phyloP scores from a whole-genome alignment of 2,113 vertebrate genomes.

The Lipophrys pholis region DNA sequence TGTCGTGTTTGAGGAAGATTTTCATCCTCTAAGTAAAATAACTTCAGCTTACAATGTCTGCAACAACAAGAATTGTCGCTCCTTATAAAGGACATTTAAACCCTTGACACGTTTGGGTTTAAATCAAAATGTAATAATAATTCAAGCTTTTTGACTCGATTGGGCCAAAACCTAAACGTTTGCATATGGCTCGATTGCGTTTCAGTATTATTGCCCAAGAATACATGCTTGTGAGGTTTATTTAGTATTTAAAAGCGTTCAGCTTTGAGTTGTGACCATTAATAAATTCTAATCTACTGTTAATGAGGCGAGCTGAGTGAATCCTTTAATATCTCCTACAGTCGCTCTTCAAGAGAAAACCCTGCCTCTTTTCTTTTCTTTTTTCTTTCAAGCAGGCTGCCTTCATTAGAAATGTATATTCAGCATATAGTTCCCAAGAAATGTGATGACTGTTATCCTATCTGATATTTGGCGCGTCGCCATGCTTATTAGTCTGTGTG shows the following conservation, averaged over 20 bases:
- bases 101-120: neutral
- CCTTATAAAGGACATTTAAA: neutral
- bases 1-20: too few species aligned
- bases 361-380: neutral
- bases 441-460: constrained; percentile 14
- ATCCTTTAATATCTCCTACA: constrained; percentile 8
- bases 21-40: too few species aligned
- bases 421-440: constrained; percentile 44
- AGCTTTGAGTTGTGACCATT: constrained; percentile 1
- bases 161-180: neutral
- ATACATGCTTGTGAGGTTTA: neutral
- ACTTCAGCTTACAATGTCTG: neutral
- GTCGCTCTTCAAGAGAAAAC: neutral
- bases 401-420: constrained; percentile 42
- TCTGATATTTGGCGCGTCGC: constrained; percentile 51
- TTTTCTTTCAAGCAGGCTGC: constrained; percentile 18
- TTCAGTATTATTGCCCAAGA: neutral
- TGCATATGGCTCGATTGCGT: neutral
- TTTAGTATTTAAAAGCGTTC: neutral
- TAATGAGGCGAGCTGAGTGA: constrained; percentile 26
- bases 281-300: constrained; percentile 2
- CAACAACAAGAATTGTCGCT: neutral
- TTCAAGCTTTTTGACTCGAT: neutral
- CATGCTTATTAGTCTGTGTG: constrained; percentile 43
- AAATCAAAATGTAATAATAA: neutral